Conservation (phyloP, 2,888 invertebrate genomes). For the Lithophane socia region DNA sequence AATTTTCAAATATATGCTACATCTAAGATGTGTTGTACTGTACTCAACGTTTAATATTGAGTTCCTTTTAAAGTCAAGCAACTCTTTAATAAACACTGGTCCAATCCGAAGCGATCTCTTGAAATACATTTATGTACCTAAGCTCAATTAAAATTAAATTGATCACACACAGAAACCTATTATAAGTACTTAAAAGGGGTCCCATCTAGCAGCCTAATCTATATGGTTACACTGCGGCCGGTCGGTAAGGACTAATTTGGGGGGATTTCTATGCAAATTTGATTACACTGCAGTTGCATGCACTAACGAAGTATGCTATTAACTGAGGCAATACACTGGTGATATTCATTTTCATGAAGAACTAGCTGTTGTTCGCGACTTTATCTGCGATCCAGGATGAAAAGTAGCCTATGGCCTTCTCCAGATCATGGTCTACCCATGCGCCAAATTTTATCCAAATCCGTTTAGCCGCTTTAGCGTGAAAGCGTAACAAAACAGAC, state of each 20-base stretch:
- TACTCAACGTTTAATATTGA: not conserved
- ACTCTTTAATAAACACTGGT: not conserved
- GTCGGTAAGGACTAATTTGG: constrained; percentile 78
- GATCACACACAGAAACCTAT: constrained; percentile 35
- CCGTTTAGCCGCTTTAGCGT: too few species aligned
- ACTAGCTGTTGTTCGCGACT: not conserved
- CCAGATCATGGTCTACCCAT: too few species aligned
- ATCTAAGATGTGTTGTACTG: too few species aligned
- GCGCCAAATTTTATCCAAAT: too few species aligned
- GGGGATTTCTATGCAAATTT: constrained; percentile 86
- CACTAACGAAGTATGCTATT: constrained; percentile 81
- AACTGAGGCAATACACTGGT: constrained; percentile 69
- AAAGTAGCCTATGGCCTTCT: too few species aligned
- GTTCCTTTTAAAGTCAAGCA: not conserved
- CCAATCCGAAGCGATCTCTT: not conserved
- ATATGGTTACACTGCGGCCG: constrained; percentile 51
- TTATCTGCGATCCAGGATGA: too few species aligned
- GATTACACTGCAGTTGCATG: constrained; percentile 76
- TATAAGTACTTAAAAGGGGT: constrained; percentile 51
- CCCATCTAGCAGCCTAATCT: constrained; percentile 54
- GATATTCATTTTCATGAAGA: constrained; percentile 74
- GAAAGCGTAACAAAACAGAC: too few species aligned
- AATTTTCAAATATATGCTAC: too few species aligned
- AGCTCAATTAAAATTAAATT: constrained; percentile 36
- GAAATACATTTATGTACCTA: not conserved